Conservation (phyloP, 2,797 vertebrate genomes). For the Epinephelus coioides region DNA sequence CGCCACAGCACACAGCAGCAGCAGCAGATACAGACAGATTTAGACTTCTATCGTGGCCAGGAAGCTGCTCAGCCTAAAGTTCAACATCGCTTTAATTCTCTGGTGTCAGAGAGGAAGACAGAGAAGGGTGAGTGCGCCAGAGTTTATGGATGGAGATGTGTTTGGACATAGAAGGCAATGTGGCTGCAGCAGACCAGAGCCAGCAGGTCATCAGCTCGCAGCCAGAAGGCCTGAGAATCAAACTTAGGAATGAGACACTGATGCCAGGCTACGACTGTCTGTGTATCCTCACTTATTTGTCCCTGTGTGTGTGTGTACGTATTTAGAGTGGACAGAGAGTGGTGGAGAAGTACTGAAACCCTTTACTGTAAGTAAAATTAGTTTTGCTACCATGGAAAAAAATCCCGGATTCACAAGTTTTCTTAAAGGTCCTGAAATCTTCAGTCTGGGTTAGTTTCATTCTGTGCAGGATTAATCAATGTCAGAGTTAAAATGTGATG, state of each 20-base stretch:
- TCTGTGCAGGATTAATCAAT: too few species aligned
- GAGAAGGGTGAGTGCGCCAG: slow-evolving; percentile 21
- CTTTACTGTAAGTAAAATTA: background rate
- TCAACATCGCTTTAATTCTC: slow-evolving; percentile 37
- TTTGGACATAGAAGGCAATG: slow-evolving; percentile 60
- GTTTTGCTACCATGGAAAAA: background rate
- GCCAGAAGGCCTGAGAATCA: slow-evolving; percentile 48
- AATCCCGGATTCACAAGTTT: background rate
- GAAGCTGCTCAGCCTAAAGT: slow-evolving; percentile 16
- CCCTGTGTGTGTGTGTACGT: background rate
- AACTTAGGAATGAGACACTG: slow-evolving; percentile 46
- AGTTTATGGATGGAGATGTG: slow-evolving; percentile 31
- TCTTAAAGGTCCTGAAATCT: background rate
- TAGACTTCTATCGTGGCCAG: background rate
- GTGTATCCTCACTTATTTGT: slow-evolving; percentile 32
- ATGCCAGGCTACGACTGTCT: slow-evolving; percentile 39
- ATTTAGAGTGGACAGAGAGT: background rate
- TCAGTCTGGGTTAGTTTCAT: too few species aligned
- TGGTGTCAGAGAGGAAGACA: slow-evolving; percentile 25
- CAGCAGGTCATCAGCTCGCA: slow-evolving; percentile 47
- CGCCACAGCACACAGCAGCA: background rate
- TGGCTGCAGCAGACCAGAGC: slow-evolving; percentile 42
- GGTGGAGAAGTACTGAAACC: too few species aligned
- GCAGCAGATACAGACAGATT: slow-evolving; percentile 3
- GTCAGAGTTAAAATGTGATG: too few species aligned